These are phyloP conservation scores for Siniperca scherzeri DNA, from an alignment of 2,797 vertebrate genomes.

Conservation along the genomic window DNA sequence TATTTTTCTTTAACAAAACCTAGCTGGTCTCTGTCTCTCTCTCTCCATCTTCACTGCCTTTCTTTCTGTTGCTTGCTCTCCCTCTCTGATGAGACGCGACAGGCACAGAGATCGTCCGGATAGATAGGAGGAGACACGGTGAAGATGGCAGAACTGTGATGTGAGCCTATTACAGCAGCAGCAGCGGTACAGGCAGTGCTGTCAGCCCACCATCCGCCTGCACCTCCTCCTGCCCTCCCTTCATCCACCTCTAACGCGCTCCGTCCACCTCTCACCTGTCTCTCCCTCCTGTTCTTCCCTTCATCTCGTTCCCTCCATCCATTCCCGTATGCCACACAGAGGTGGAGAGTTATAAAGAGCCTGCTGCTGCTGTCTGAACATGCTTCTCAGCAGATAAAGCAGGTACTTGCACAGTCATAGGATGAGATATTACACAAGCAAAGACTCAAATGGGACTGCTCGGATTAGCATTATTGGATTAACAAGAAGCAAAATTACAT, in stretches of 20 bases:
- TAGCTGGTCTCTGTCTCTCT: conserved; percentile 18
- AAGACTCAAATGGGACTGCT: not conserved
- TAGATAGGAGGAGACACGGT: conserved; percentile 67
- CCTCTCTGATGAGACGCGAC: conserved; percentile 69
- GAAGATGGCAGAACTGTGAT: conserved; percentile 73
- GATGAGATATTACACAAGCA: not conserved
- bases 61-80: conserved; percentile 29
- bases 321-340: conserved; percentile 31
- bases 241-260: conserved; percentile 56
- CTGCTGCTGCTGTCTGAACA: conserved; percentile 29
- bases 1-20: conserved; percentile 43
- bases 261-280: conserved; percentile 44
- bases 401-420: conserved; percentile 12
- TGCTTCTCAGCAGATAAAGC: too few species aligned
- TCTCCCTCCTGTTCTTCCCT: conserved; percentile 18
- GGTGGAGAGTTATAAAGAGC: conserved; percentile 20
- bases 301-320: conserved; percentile 39
- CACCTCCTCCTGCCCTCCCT: conserved; percentile 37
- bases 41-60: conserved; percentile 21
- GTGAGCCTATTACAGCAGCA: conserved; percentile 71
- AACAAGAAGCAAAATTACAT: not conserved
- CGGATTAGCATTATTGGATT: conserved; percentile 13
- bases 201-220: conserved; percentile 54
- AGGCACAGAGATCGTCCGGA: conserved; percentile 53
- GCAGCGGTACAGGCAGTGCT: conserved; percentile 47